These are phyloP conservation scores for Drosophila orosa DNA, from an alignment of 1,140 invertebrate genomes.

Conservation along the genomic window DNA sequence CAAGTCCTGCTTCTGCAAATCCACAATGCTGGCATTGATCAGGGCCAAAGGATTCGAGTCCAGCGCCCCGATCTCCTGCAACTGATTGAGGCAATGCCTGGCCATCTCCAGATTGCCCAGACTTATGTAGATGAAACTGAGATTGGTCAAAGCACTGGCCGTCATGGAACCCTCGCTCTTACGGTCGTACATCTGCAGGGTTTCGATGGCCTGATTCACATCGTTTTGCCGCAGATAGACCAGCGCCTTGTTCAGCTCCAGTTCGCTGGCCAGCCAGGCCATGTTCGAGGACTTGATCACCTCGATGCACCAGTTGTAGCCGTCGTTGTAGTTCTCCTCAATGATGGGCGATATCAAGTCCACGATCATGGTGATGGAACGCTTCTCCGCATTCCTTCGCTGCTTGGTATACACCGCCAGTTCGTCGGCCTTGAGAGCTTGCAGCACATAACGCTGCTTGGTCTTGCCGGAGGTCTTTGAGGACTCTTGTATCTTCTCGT, in stretches of 20 bases:
- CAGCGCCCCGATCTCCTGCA: slow-evolving; percentile 89
- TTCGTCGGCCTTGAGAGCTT: slow-evolving; percentile 92
- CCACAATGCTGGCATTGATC: slow-evolving; percentile 95
- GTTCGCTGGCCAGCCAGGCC: slow-evolving; percentile 91
- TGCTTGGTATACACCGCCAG: slow-evolving; percentile 91
- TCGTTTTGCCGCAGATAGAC: slow-evolving; percentile 95
- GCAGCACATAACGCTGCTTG: slow-evolving; percentile 86
- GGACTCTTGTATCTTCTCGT: slow-evolving; percentile 38
- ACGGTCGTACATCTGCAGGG: slow-evolving; percentile 95
- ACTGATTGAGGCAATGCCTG: slow-evolving; percentile 91
- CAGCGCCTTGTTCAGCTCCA: slow-evolving; percentile 97
- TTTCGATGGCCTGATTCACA: slow-evolving; percentile 92
- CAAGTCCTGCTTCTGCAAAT: slow-evolving; percentile 89
- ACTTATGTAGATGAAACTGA: slow-evolving; percentile 95
- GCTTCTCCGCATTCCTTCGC: slow-evolving; percentile 91
- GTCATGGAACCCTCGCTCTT: slow-evolving; percentile 94
- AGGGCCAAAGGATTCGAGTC: slow-evolving; percentile 92
- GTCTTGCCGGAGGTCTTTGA: slow-evolving; percentile 37
- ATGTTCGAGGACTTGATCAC: slow-evolving; percentile 92
- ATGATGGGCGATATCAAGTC: slow-evolving; percentile 96
- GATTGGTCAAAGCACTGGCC: slow-evolving; percentile 94
- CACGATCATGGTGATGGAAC: slow-evolving; percentile 94
- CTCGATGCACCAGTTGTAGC: slow-evolving; percentile 90
- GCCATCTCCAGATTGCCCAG: slow-evolving; percentile 94
- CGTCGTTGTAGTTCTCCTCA: slow-evolving; percentile 90